These are phyloP conservation scores for Halesus radiatus DNA, from an alignment of 1,140 invertebrate genomes.

Conservation along the genomic window DNA sequence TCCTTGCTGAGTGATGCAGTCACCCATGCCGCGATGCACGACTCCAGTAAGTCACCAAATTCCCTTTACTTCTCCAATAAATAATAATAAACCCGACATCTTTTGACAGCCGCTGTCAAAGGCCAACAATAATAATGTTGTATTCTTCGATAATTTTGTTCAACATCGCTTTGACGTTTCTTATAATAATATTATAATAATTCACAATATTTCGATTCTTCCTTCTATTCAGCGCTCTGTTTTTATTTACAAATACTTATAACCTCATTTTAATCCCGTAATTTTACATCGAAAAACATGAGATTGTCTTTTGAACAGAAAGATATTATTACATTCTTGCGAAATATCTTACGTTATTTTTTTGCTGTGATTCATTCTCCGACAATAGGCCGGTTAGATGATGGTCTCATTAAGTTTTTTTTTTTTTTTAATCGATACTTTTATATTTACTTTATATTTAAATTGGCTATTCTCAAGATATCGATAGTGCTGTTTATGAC, in stretches of 20 bases:
- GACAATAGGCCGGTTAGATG: not conserved
- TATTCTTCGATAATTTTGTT: not conserved
- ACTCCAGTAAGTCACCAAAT: constrained; percentile 47
- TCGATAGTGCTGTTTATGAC: too few relatives aligned
- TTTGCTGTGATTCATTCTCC: not conserved
- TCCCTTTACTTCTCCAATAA: not conserved
- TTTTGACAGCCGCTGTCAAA: constrained; percentile 13
- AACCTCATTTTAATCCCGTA: not conserved
- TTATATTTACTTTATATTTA: too few relatives aligned
- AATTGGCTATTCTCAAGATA: too few relatives aligned
- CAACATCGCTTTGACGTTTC: not conserved
- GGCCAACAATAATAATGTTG: not conserved
- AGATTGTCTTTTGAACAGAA: not conserved
- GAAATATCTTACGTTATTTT: constrained; percentile 8
- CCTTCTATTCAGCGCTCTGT: too few relatives aligned
- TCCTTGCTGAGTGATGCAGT: constrained; percentile 50
- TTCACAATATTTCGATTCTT: too few relatives aligned
- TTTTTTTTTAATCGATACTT: too few relatives aligned
- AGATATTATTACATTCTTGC: not conserved
- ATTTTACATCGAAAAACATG: not conserved
- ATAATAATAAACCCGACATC: not conserved
- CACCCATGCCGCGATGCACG: constrained; percentile 44
- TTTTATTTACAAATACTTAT: too few relatives aligned
- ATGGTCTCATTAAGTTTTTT: not conserved
- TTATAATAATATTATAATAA: too few relatives aligned